Base-by-base conservation (phyloP, 2,113 vertebrate genomes). In the Myotis davidii region DNA sequence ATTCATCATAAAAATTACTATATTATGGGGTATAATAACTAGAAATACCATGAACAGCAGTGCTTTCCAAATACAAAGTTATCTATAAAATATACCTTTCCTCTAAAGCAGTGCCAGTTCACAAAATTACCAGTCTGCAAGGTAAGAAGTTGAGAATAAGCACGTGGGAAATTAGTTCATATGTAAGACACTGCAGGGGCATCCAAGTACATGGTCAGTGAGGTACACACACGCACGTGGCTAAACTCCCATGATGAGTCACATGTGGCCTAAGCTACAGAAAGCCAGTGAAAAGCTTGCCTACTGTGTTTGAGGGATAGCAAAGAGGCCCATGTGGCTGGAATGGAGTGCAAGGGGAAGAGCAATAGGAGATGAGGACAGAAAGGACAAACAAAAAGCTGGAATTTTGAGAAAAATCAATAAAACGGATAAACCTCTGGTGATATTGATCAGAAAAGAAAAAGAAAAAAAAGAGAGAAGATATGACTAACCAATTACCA, bases 11-110 rank as follows among this genome's bases (percentile, higher is more conserved):
- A 94, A 94, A 86, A 91, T 37, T 91, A 70, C 11, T 39, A 37
- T 42, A 13, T 54, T 94, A 90, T 65, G 86, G 13, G 50, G 7
- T 6, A 18, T 6, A 83, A 27, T 37, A 77, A 67, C 29, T 72
- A 74, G 45, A 95, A 96, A 87, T 32, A 77, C 8, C 34, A 77
- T 27, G n/a, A 85, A 85, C 50, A 95, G 81, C 1, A 6, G 88
- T 78, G 29, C 69, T 93, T 96, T 79, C 42, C 32, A 94, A 93
- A 91, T 78, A 94, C 6, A 59, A 91, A 95, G 32, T 16, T 92
- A 87, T 87, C 16, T 85, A 42, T 77, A 90, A 89, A 86, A 76
- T 29, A 50, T 4, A 76, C 18, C 23, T 85, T 87, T 94, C n/a
- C 82, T 61, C 34, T 88, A 88, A 85, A 85, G 54, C 32, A 90